These are phyloP conservation scores for Drosophila bifasciata DNA, from an alignment of 1,140 invertebrate species.

Conservation along the genomic window DNA sequence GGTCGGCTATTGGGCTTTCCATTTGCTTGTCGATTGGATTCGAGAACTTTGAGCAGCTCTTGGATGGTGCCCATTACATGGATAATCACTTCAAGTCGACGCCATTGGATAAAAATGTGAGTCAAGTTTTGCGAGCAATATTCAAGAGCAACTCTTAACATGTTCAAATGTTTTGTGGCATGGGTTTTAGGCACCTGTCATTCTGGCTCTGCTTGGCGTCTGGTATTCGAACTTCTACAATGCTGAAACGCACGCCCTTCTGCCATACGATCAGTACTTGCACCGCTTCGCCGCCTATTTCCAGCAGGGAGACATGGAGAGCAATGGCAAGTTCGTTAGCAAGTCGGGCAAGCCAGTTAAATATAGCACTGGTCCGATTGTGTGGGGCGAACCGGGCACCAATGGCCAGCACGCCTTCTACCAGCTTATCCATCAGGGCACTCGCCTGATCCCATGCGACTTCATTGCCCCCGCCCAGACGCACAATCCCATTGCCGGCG, in stretches of 20 bases:
- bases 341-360: conserved; percentile 88
- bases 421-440: conserved; percentile 94
- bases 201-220: conserved; percentile 96
- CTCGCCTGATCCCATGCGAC: conserved; percentile 96
- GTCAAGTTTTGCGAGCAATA: conserved; percentile 49
- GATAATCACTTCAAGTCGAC: conserved; percentile 96
- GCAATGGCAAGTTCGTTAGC: conserved; percentile 98
- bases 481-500: conserved; percentile 94
- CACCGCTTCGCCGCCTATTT: conserved; percentile 99
- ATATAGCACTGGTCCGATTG: conserved; percentile 95
- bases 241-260: conserved; percentile 96
- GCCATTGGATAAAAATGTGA: conserved; percentile 97
- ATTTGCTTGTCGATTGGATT: conserved; percentile 97
- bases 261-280: conserved; percentile 99
- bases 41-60: conserved; percentile 97
- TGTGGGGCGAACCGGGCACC: conserved; percentile 99
- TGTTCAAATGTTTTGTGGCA: not conserved
- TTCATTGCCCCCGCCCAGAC: conserved; percentile 97
- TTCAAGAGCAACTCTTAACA: not conserved
- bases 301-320: conserved; percentile 99
- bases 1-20: conserved; percentile 99
- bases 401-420: conserved; percentile 99
- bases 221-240: conserved; percentile 99
- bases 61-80: conserved; percentile 96
- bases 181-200: conserved; percentile 92